Conservation (phyloP, 2,888 invertebrate species). For the Germaria angustata region DNA sequence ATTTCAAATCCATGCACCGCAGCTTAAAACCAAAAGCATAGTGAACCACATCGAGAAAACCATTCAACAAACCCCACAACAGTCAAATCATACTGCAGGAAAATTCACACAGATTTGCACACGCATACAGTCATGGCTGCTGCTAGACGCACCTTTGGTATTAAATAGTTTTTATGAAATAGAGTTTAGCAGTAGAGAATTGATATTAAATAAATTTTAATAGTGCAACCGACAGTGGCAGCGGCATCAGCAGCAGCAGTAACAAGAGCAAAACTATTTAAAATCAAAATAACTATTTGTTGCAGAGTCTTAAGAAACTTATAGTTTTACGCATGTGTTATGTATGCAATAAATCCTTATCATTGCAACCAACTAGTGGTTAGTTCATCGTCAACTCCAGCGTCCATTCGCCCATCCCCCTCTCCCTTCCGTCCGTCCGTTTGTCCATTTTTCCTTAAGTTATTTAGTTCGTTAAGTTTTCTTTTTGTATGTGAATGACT, state of each 20-base stretch:
- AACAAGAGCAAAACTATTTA: not conserved
- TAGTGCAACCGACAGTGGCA: not conserved
- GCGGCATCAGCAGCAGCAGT: not conserved
- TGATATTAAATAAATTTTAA: constrained; percentile 46
- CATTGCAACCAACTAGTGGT: constrained; percentile 24
- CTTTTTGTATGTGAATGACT: not conserved
- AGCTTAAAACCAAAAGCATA: constrained; percentile 40
- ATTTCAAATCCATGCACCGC: constrained; percentile 71
- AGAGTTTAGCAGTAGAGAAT: constrained; percentile 3
- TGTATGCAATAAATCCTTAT: constrained; percentile 61
- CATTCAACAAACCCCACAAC: constrained; percentile 4
- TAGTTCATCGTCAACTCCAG: not conserved
- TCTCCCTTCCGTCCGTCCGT: not conserved
- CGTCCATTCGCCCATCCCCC: not conserved
- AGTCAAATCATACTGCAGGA: not conserved
- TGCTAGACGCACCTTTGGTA: not conserved
- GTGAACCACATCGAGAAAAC: constrained; percentile 30
- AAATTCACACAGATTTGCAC: not conserved
- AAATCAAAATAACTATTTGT: constrained; percentile 24
- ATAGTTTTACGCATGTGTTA: constrained; percentile 61
- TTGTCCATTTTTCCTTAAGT: not conserved
- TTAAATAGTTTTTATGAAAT: not conserved
- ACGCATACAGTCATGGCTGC: not conserved
- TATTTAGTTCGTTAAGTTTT: constrained; percentile 8
- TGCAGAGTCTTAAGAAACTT: constrained; percentile 21